These are phyloP conservation scores for Drosophila maculinotata DNA, from an alignment of 2,888 invertebrate genomes.

Conservation along the genomic window DNA sequence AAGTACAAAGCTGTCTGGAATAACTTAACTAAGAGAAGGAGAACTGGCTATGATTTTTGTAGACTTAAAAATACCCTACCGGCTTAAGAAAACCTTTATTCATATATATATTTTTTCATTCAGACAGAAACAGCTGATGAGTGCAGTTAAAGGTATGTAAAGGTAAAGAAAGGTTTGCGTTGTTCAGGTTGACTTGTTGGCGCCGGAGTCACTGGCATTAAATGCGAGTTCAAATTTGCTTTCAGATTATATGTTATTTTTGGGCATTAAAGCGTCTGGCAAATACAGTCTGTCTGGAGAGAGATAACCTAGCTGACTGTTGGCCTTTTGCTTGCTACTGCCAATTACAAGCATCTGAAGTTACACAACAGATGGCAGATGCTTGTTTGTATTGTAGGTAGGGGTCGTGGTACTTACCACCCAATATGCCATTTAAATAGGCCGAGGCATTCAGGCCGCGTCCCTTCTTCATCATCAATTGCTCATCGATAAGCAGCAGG, in stretches of 20 bases:
- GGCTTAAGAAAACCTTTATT: no score
- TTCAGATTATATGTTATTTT: slow-evolving; percentile 3
- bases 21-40: no score
- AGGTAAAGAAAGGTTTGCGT: not conserved
- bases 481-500: slow-evolving; percentile 83
- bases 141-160: not conserved
- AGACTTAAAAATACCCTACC: not conserved
- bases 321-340: slow-evolving; percentile 17
- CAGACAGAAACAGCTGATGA: no score
- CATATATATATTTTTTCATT: no score
- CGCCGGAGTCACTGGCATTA: not conserved
- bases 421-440: slow-evolving; percentile 82
- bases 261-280: slow-evolving; percentile 1
- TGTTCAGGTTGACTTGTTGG: not conserved
- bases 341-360: slow-evolving; percentile 28
- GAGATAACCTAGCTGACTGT: slow-evolving; percentile 26
- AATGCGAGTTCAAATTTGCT: not conserved
- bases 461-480: slow-evolving; percentile 82
- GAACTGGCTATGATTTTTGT: no score
- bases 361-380: slow-evolving; percentile 7
- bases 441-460: slow-evolving; percentile 76
- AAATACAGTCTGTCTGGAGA: not conserved
- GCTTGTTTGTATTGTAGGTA: slow-evolving; percentile 19
- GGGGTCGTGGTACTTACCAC: slow-evolving; percentile 79
- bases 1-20: not conserved